These are phyloP conservation scores for Rhaphigaster nebulosa DNA, from an alignment of 2,888 invertebrate species.

Conservation along the genomic window DNA sequence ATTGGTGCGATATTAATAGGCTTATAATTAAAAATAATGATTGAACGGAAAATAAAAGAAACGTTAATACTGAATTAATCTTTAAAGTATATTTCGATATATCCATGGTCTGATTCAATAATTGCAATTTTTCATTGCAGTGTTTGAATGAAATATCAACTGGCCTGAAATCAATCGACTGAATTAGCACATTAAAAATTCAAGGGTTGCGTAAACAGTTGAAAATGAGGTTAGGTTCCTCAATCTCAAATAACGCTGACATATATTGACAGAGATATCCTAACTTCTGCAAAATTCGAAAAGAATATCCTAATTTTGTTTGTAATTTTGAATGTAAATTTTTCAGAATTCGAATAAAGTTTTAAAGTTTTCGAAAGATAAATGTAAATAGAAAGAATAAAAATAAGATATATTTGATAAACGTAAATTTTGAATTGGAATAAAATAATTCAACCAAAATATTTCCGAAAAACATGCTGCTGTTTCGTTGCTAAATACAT, in stretches of 20 bases:
- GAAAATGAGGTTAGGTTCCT: conserved; percentile 16
- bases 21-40: too few relatives aligned
- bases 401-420: not conserved
- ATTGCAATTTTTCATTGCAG: not conserved
- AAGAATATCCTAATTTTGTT: not conserved
- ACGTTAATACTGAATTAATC: too few relatives aligned
- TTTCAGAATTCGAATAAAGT: not conserved
- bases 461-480: not conserved
- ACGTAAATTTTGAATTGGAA: not conserved
- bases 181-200: conserved; percentile 11
- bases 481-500: not conserved
- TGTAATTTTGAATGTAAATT: too few relatives aligned
- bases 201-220: conserved; percentile 4
- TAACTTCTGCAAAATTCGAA: not conserved
- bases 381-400: not conserved
- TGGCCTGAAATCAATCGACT: conserved; percentile 17
- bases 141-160: not conserved
- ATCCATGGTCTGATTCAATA: not conserved
- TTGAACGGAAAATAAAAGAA: too few relatives aligned
- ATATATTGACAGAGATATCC: not conserved
- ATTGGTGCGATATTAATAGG: too few relatives aligned
- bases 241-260: not conserved
- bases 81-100: not conserved
- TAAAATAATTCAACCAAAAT: not conserved
- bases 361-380: not conserved